phyloP scores from a whole-genome alignment of 2,797 vertebrate genomes.

The Apogon hyalosoma region DNA sequence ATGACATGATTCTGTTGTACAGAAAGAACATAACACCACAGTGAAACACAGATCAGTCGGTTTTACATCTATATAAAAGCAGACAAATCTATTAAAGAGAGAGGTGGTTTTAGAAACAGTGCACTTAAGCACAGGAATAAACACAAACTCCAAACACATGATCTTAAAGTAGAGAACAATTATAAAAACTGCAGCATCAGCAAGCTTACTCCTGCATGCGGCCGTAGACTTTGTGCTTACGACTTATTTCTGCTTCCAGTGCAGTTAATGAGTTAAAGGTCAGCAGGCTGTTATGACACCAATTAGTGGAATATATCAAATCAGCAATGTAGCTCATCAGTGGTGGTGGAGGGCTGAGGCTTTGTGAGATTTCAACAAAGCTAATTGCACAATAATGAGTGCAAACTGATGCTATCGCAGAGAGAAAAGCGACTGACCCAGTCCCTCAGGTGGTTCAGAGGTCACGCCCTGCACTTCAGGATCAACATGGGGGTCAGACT shows the following conservation, averaged over 20 bases:
- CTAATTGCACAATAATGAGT: constrained; percentile 73
- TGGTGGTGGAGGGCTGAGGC: constrained; percentile 36
- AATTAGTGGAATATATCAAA: constrained; percentile 77
- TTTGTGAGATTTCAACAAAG: constrained; percentile 55
- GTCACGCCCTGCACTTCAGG: constrained; percentile 36
- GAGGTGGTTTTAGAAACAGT: constrained; percentile 26
- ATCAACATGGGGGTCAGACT: constrained; percentile 28
- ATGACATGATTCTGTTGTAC: constrained; percentile 65
- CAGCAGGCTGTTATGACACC: constrained; percentile 72
- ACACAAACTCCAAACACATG: constrained; percentile 14
- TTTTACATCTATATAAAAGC: constrained; percentile 42
- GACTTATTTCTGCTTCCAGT: constrained; percentile 57
- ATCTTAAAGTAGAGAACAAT: constrained; percentile 53
- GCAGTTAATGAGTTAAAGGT: constrained; percentile 79
- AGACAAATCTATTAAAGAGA: constrained; percentile 5
- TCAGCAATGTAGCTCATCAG: constrained; percentile 64
- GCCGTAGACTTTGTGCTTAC: constrained; percentile 40
- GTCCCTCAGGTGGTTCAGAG: constrained; percentile 39
- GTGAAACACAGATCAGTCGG: constrained; percentile 32
- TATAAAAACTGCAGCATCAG: constrained; percentile 68
- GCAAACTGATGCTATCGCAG: constrained; percentile 29
- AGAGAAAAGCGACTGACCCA: constrained; percentile 30
- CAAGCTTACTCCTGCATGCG: constrained; percentile 38
- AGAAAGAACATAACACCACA: constrained; percentile 56
- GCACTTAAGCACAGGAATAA: constrained; percentile 8